Conservation (phyloP, 2,113 vertebrate species). For the Toxostoma redivivum region DNA sequence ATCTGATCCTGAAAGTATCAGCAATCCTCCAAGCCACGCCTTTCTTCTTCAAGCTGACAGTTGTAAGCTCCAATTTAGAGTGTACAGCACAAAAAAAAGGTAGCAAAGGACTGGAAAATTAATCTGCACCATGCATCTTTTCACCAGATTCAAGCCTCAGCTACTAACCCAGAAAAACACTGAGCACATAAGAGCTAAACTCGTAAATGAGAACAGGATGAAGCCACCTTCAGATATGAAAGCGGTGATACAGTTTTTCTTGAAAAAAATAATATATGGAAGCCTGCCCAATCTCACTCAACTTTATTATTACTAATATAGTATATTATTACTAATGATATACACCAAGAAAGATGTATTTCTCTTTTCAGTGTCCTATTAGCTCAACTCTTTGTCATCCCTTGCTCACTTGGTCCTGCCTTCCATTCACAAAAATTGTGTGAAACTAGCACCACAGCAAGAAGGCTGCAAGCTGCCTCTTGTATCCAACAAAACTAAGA, state of each 20-base stretch:
- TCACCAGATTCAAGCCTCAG: not conserved
- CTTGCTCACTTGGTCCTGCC: not conserved
- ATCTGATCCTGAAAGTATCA: not conserved
- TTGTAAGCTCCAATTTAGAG: not conserved
- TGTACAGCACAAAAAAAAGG: not conserved
- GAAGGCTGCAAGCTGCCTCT: not conserved
- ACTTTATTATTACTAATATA: not conserved
- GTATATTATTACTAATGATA: not conserved
- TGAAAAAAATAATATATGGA: not conserved
- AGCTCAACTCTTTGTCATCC: not conserved
- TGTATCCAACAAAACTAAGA: not conserved
- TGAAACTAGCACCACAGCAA: not conserved
- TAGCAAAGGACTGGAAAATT: not conserved
- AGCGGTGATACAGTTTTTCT: not conserved
- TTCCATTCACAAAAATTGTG: not conserved
- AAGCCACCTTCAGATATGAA: not conserved
- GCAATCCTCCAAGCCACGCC: rapidly evolving
- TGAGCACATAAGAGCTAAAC: not conserved
- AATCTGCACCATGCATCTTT: not conserved
- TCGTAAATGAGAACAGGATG: rapidly evolving
- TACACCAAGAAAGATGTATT: not conserved
- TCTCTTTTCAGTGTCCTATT: not conserved
- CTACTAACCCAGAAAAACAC: not conserved
- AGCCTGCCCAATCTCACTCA: not conserved
- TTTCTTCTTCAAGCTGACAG: not conserved